These are phyloP conservation scores for Colistium nudipinnis DNA, from an alignment of 2,113 vertebrate species.

Conservation along the genomic window DNA sequence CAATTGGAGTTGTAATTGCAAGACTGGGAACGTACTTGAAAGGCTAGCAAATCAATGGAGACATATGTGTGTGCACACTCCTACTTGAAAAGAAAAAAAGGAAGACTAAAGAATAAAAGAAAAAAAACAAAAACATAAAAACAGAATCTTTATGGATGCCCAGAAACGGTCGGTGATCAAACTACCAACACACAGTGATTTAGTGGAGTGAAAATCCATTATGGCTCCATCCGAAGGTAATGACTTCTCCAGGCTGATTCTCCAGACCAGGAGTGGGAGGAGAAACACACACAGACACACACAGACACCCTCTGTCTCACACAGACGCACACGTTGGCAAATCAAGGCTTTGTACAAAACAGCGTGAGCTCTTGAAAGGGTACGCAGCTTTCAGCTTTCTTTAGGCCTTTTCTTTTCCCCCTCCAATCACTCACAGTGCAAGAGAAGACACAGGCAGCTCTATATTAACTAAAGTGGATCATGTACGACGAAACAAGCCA, in stretches of 20 bases:
- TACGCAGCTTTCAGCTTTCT: conserved; percentile 47
- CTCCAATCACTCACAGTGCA: conserved; percentile 37
- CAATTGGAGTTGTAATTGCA: conserved; percentile 46
- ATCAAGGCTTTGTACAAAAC: conserved; percentile 61
- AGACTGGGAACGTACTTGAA: conserved; percentile 34
- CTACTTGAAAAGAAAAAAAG: conserved; percentile 35
- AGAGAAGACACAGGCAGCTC: conserved; percentile 31
- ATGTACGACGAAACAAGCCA: not conserved
- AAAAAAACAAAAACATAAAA: conserved; percentile 48
- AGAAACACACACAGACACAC: conserved; percentile 29
- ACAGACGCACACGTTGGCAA: conserved; percentile 36
- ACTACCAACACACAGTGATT: conserved; percentile 76
- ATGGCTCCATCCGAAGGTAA: conserved; percentile 77
- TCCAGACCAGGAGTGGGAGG: conserved; percentile 56
- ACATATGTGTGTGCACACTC: not conserved
- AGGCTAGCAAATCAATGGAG: conserved; percentile 67
- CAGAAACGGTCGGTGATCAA: conserved; percentile 78
- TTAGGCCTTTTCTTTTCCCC: conserved; percentile 36
- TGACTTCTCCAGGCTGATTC: conserved; percentile 80
- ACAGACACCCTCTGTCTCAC: too few species aligned
- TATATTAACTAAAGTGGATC: conserved; percentile 6
- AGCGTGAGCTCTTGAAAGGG: conserved; percentile 41
- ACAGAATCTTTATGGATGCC: conserved; percentile 69
- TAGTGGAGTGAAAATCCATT: conserved; percentile 79
- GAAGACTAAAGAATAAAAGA: too few species aligned